These are phyloP conservation scores for Balearica regulorum DNA, from an alignment of 2,797 vertebrate genomes.

Conservation along the genomic window DNA sequence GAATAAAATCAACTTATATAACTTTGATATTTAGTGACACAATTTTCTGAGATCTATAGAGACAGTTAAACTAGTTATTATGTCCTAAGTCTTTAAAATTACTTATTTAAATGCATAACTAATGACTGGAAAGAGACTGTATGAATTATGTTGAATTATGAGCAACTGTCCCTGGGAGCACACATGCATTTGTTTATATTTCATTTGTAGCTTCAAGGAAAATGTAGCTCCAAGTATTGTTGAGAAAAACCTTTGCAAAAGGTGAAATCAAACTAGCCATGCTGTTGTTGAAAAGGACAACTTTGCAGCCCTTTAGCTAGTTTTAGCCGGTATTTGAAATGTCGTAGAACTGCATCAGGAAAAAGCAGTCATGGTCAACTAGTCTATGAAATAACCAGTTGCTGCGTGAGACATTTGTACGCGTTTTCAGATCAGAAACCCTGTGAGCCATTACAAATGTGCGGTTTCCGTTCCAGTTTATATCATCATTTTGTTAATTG, in stretches of 20 bases:
- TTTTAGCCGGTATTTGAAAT: background rate
- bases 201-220: background rate
- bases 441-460: background rate
- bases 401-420: background rate
- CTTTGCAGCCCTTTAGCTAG: background rate
- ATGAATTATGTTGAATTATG: background rate
- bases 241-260: background rate
- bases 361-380: background rate
- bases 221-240: background rate
- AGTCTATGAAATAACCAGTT: background rate
- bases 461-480: background rate
- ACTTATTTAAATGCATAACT: constrained; percentile 12
- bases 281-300: background rate
- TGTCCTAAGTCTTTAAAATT: background rate
- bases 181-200: background rate
- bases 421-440: background rate
- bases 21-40: background rate
- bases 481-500: background rate
- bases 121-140: background rate
- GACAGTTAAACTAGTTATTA: background rate
- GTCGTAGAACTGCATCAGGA: background rate
- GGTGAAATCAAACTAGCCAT: background rate
- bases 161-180: background rate
- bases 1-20: background rate
- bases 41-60: background rate